A percentile compares a stretch with the other conserved stretches of the same genome.
Evolutionary conservation across 2,797 vertebrate species (phyloP).

Genomic region (Eidolon dupreanum): DNA sequence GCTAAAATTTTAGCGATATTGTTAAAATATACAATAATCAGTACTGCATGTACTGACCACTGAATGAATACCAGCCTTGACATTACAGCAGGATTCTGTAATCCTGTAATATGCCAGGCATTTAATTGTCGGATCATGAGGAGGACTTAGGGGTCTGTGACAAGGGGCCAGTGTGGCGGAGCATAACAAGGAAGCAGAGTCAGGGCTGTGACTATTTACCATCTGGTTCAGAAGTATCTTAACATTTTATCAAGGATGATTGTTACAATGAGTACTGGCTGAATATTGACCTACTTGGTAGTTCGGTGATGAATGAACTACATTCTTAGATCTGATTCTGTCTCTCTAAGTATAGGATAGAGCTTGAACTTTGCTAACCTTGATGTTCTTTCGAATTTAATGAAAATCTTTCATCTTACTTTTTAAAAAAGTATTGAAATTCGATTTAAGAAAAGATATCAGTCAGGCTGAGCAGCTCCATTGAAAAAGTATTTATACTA

Average conservation of each 20-base stretch:
- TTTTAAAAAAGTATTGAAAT: not conserved
- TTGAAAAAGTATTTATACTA: not conserved
- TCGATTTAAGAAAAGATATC: not conserved
- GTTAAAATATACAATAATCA: not conserved
- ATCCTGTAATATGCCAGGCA: not conserved
- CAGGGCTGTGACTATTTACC: not conserved
- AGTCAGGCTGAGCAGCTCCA: not conserved
- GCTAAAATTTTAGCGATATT: not conserved
- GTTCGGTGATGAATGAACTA: not conserved
- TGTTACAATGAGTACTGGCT: not conserved
- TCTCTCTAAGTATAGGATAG: not conserved
- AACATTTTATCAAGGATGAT: not conserved
- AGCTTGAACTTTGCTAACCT: not conserved
- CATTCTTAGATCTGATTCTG: not conserved
- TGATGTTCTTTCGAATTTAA: slow-evolving; percentile 2
- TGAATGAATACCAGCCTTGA: not conserved
- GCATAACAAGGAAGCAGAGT: not conserved
- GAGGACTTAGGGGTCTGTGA: not conserved
- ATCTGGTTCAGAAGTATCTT: not conserved
- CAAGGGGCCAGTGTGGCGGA: not conserved
- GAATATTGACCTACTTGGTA: not conserved
- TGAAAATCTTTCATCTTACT: not conserved
- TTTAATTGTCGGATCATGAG: not conserved
- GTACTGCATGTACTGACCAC: not conserved
- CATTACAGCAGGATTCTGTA: not conserved